Conservation (phyloP, 2,797 vertebrate genomes). For the Cynopterus sphinx region DNA sequence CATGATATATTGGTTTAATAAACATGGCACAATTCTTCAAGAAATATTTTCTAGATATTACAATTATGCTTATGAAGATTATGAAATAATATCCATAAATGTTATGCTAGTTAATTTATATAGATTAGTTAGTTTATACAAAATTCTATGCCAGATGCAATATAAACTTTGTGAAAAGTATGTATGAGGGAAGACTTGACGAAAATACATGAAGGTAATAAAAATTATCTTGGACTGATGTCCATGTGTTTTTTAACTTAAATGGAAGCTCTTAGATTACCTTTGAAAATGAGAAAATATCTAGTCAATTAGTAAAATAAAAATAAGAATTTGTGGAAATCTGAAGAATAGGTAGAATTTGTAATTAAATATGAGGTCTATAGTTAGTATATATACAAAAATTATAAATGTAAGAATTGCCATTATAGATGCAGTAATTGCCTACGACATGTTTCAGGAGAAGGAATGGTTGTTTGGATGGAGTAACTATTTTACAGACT, state of each 20-base stretch:
- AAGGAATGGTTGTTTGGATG: not conserved
- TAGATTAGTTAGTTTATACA: not conserved
- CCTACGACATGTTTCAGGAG: not conserved
- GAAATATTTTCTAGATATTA: not conserved
- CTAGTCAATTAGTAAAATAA: not conserved
- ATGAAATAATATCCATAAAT: not conserved
- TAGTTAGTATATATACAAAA: not conserved
- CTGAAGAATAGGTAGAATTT: not conserved
- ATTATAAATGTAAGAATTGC: not conserved
- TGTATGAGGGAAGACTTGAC: not conserved
- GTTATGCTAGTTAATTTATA: not conserved
- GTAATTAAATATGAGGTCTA: not conserved
- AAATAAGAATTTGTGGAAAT: not conserved
- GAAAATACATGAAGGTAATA: not conserved
- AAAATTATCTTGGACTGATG: not conserved
- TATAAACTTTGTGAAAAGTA: not conserved
- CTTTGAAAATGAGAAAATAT: not conserved
- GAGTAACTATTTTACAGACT: not conserved
- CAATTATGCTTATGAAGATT: slow-evolving; percentile 8
- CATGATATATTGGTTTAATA: not conserved
- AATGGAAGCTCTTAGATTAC: not conserved
- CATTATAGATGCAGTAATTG: not conserved
- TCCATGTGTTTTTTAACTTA: not conserved
- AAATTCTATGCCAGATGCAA: not conserved
- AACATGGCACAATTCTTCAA: slow-evolving; percentile 5